Base-by-base conservation (phyloP, 2,113 vertebrate species). In the Xenopus tropicalis region DNA sequence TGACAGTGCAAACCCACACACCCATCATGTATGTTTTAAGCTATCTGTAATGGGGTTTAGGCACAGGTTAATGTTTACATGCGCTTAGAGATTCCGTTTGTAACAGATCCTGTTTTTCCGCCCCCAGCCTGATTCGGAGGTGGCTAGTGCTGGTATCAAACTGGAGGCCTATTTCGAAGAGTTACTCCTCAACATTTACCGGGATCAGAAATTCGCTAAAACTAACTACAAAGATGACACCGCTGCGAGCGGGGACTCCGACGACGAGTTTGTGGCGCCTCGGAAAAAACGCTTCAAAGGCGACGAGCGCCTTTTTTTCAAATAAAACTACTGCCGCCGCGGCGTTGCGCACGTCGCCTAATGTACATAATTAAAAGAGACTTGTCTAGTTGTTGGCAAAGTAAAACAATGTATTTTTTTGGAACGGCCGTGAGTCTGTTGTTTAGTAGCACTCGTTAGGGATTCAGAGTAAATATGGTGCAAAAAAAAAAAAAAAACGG, bases 131-230 rank as follows among this genome's bases (percentile, higher is more conserved):
- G 83, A 92, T 68, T 91, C 91, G 4, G 91, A 93, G 86, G 89
- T 92, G 69, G 90, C 90, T 57, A 87, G 83, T 71, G 91, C 91
- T 0, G 91, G 91, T 70, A 90, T 89, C 82, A 91, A 91, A 83
- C 87, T 93, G 23, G 83, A 91, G 86, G 86, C 65, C 0, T 91
- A 89, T 83, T 93, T 92, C 83, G 91, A 93, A 84, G 88, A 88
- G 71, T 90, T 91, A 72, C 81, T 93, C 59, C 80, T 75, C 11
- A 89, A 80, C 24, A 80, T 92, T 79, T 93, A 91, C 78, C 88
- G 87, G n/a, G 90, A 91, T 1, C 87, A 78, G 65, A 89, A 77
- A 62, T 92, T 93, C 72, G 90, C 90, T 51, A 61, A 74, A 21
- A 85, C 87, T 29, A 86, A 61, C 76, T 82, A 82, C 74, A 80